A percentile compares a stretch with the other conserved stretches of the same genome.
Evolutionary conservation across 2,888 invertebrate genomes (phyloP).

Genomic region (Oscheius sp.): DNA sequence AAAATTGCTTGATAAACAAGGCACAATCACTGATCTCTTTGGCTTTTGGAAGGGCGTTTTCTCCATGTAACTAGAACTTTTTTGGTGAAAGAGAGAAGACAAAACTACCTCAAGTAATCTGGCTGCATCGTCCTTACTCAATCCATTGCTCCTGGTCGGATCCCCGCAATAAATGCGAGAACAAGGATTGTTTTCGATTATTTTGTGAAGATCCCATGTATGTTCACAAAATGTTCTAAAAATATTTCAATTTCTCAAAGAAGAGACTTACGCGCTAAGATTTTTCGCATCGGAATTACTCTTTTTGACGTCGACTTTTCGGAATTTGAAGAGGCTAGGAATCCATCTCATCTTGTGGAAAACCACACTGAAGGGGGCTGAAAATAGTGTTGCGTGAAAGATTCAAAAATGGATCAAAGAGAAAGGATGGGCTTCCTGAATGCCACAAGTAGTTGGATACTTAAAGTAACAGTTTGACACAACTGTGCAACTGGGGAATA

Average conservation of each 20-base stretch:
- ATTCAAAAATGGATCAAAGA: no score
- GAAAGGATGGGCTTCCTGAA: no score
- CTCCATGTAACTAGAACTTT: conserved; percentile 37
- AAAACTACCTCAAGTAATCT: conserved; percentile 23
- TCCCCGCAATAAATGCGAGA: conserved; percentile 8
- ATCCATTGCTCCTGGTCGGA: background rate
- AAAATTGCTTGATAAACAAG: conserved; percentile 48
- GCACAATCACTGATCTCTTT: conserved; percentile 49
- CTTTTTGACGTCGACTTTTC: background rate
- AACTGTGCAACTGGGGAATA: no score
- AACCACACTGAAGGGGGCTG: no score
- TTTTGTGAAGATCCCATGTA: conserved; percentile 34
- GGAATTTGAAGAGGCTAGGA: background rate
- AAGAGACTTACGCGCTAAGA: conserved; percentile 6
- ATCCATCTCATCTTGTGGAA: conserved; percentile 10
- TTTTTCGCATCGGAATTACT: background rate
- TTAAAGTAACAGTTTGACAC: no score
- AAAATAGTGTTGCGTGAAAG: no score
- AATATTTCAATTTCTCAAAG: background rate
- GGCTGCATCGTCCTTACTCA: conserved; percentile 7
- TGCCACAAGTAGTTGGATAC: no score
- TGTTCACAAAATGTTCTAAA: conserved; percentile 37
- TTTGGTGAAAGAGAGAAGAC: background rate
- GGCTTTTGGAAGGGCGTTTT: conserved; percentile 43
- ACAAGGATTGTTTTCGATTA: conserved; percentile 7